Conservation (phyloP, 2,113 vertebrate genomes). For the Trinectes maculatus region DNA sequence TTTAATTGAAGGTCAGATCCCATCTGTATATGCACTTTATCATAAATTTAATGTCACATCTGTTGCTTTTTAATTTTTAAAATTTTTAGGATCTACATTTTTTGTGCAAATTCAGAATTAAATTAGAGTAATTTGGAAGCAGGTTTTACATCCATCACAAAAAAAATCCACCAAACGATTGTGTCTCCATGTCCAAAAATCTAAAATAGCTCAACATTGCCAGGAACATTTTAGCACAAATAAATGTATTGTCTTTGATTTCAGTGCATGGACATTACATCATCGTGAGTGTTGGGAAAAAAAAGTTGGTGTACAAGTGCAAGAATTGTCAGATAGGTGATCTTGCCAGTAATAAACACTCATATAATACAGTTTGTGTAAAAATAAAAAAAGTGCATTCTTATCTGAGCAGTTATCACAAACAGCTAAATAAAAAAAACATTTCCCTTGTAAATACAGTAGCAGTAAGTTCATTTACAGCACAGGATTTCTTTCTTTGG, state of each 20-base stretch:
- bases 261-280: neutral
- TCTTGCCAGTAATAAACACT: conserved; percentile 41
- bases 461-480: no score
- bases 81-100: no score
- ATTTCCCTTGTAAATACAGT: conserved; percentile 4
- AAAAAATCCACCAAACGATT: no score
- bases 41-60: no score
- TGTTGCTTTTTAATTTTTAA: no score
- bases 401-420: conserved; percentile 32
- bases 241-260: neutral
- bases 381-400: conserved; percentile 22
- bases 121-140: no score
- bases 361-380: neutral
- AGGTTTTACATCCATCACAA: neutral
- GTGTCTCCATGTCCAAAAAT: neutral
- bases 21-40: no score
- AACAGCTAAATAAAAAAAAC: neutral
- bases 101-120: no score
- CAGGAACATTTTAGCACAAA: neutral
- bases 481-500: no score
- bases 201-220: neutral
- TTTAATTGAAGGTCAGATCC: no score
- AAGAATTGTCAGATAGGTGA: neutral
- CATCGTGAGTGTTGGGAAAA: neutral
- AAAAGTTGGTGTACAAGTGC: conserved; percentile 15